phyloP scores from a whole-genome alignment of 2,113 vertebrate genomes.

The Piliocolobus tephrosceles region DNA sequence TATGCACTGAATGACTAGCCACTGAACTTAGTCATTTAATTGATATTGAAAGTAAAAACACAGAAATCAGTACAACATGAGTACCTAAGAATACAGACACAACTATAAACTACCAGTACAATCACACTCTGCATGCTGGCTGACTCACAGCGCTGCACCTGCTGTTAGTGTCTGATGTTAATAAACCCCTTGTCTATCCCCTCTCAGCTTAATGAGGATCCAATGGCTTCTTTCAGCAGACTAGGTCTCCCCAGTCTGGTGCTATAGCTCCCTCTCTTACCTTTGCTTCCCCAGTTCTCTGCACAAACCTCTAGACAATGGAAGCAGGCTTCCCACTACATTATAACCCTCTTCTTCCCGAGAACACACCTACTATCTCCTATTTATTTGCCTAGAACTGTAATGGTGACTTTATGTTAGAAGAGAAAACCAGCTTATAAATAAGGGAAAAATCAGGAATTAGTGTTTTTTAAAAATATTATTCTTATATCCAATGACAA shows the following conservation, averaged over 20 bases:
- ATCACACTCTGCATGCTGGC: not conserved
- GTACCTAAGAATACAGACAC: not conserved
- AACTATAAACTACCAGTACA: not conserved
- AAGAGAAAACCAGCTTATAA: not conserved
- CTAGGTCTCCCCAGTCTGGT: not conserved
- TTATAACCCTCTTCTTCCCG: not conserved
- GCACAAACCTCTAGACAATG: not conserved
- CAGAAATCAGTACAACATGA: not conserved
- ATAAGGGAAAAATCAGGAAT: not conserved
- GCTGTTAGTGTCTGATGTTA: not conserved
- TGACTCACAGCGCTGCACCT: not conserved
- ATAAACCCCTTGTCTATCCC: not conserved
- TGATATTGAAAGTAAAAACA: not conserved
- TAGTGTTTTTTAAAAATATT: not conserved
- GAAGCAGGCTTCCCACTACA: not conserved
- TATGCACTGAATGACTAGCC: not conserved
- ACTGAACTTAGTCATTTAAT: not conserved
- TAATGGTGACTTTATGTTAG: not conserved
- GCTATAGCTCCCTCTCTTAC: not conserved
- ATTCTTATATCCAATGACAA: not conserved
- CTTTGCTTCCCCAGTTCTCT: not conserved
- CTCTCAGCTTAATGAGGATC: not conserved
- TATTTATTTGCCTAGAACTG: not conserved
- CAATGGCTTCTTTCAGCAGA: not conserved
- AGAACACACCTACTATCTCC: not conserved